These are phyloP conservation scores for Allolobophora icterica DNA, from an alignment of 2,888 invertebrate genomes.

Conservation along the genomic window DNA sequence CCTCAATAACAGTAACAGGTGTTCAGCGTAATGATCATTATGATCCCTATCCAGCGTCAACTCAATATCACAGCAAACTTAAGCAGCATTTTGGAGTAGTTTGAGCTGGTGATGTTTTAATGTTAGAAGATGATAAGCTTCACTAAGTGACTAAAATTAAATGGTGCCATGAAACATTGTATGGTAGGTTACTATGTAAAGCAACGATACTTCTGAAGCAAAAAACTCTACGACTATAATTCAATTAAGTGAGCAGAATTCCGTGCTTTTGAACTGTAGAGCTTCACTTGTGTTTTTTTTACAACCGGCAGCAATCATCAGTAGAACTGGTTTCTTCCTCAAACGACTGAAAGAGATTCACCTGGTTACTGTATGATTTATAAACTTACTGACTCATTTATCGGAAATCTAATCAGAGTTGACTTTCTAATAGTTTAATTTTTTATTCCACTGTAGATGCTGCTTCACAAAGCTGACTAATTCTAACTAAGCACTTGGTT, in stretches of 20 bases:
- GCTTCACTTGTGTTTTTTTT: background rate
- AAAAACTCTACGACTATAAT: background rate
- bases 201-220: background rate
- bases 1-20: constrained; percentile 66
- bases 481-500: background rate
- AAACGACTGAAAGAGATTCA: background rate
- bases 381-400: background rate
- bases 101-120: background rate
- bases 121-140: background rate
- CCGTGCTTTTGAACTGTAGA: background rate
- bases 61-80: background rate
- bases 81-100: background rate
- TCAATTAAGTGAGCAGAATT: background rate
- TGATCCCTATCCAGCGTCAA: too few relatives aligned
- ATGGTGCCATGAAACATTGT: background rate
- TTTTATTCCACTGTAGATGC: too few relatives aligned
- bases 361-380: background rate
- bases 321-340: background rate
- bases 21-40: too few relatives aligned
- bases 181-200: too few relatives aligned
- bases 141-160: background rate
- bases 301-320: background rate
- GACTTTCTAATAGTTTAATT: background rate
- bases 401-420: background rate
- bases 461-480: background rate